Evolutionary conservation across 2,113 vertebrate species (phyloP).

Genomic region (Nannobrachium achirus): DNA sequence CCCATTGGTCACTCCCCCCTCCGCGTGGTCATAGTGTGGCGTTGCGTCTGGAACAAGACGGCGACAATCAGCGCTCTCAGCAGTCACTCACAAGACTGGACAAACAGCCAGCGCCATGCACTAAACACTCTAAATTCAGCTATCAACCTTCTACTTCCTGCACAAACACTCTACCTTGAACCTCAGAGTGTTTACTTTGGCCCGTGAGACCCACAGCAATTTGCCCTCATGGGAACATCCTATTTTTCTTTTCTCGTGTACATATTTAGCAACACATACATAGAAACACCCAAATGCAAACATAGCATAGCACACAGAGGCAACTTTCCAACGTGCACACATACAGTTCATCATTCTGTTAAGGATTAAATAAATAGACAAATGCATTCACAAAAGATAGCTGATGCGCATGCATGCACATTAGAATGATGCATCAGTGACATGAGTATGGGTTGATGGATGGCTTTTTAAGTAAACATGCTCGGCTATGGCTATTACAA

Average conservation of each 20-base stretch:
- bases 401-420: conserved; percentile 36
- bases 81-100: conserved; percentile 46
- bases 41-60: conserved; percentile 78
- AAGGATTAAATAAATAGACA: conserved; percentile 4
- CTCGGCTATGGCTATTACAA: neutral
- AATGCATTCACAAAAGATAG: conserved; percentile 11
- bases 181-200: neutral
- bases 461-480: neutral
- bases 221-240: neutral
- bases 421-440: conserved; percentile 15
- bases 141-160: neutral
- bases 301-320: conserved; percentile 2
- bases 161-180: conserved; percentile 4
- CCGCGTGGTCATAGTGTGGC: conserved; percentile 64
- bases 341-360: conserved; percentile 6
- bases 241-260: conserved; percentile 4
- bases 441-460: conserved; percentile 18
- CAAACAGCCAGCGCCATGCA: conserved; percentile 1
- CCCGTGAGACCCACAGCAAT: neutral
- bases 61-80: conserved; percentile 65
- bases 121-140: neutral
- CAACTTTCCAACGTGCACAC: neutral
- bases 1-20: conserved; percentile 75
- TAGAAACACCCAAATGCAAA: conserved; percentile 14
- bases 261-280: conserved; percentile 26